Percentiles rank a stretch among this genome's conserved stretches.
Conservation (phyloP, 2,113 vertebrate genomes). For the Heterocephalus glaber region DNA sequence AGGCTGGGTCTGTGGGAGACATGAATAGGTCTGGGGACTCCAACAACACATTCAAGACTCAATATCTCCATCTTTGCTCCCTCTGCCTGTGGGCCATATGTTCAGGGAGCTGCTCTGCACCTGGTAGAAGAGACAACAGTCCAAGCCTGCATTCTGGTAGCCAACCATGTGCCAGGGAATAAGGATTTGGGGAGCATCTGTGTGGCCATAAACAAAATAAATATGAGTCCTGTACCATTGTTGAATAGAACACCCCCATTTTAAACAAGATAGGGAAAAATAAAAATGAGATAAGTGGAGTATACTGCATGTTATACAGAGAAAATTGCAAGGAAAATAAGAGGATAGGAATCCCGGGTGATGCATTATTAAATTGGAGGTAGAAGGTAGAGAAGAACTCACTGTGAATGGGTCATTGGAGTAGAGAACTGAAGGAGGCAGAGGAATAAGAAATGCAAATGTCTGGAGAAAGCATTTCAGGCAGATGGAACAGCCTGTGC, state of each 20-base stretch:
- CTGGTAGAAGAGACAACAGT: neutral
- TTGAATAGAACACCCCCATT: neutral
- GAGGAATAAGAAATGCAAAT: neutral
- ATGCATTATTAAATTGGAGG: neutral
- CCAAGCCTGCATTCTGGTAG: neutral
- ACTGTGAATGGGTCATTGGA: neutral
- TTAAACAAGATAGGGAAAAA: neutral
- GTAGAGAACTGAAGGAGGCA: neutral
- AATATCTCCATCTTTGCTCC: neutral
- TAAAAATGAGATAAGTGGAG: neutral
- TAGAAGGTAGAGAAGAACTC: neutral
- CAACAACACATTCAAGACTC: neutral
- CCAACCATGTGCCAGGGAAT: neutral
- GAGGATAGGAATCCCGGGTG: neutral
- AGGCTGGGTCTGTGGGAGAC: neutral
- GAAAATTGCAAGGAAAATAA: neutral
- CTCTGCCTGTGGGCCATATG: neutral
- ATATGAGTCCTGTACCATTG: neutral
- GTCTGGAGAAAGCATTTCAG: neutral
- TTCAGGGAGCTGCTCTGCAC: neutral
- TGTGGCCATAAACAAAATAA: neutral
- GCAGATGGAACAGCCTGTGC: neutral
- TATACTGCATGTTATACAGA: neutral
- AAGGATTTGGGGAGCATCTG: neutral
- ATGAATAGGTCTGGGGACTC: neutral